A percentile compares a stretch with the other conserved stretches of the same genome.
These are phyloP conservation scores for Corythornis leucogaster DNA, from an alignment of 2,797 vertebrate genomes.

Conservation along the genomic window DNA sequence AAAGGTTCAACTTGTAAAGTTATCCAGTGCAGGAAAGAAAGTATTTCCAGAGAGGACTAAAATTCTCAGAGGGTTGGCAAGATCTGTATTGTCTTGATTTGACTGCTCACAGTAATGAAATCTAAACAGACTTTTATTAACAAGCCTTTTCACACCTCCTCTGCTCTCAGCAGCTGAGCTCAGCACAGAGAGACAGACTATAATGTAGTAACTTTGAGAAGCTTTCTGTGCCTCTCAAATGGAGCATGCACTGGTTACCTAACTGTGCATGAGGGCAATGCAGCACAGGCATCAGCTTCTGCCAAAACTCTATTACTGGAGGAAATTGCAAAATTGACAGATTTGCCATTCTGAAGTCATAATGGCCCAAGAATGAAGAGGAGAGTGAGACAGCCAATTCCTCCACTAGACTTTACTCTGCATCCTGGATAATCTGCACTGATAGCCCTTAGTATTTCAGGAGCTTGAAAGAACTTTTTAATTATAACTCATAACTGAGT, in stretches of 20 bases:
- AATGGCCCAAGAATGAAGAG: slow-evolving; percentile 13
- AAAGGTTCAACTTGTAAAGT: not conserved
- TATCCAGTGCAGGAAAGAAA: not conserved
- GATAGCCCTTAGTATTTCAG: not conserved
- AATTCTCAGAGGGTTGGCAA: not conserved
- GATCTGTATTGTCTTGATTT: slow-evolving; percentile 7
- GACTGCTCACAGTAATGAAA: slow-evolving; percentile 30
- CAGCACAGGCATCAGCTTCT: not conserved
- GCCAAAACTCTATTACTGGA: slow-evolving; percentile 29
- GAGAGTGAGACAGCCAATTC: not conserved
- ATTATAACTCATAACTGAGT: too few relatives aligned
- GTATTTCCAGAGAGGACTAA: not conserved
- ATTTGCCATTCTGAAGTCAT: slow-evolving; percentile 24
- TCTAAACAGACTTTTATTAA: slow-evolving; percentile 56
- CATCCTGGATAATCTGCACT: not conserved
- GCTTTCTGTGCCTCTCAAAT: slow-evolving; percentile 29
- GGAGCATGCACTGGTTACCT: slow-evolving; percentile 20
- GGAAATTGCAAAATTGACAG: slow-evolving; percentile 39
- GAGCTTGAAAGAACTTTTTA: not conserved
- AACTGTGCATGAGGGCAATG: slow-evolving; percentile 35
- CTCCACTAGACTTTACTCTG: not conserved
- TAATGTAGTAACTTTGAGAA: slow-evolving; percentile 8
- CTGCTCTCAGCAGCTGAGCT: slow-evolving; percentile 55
- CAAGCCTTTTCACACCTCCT: slow-evolving; percentile 46
- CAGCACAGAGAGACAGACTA: slow-evolving; percentile 18